Evolutionary conservation across 92 coral and sea anemone genomes (phyloP), one percentile per base, ranked within the genome.

Genomic region (Paragorgia papillata): DNA sequence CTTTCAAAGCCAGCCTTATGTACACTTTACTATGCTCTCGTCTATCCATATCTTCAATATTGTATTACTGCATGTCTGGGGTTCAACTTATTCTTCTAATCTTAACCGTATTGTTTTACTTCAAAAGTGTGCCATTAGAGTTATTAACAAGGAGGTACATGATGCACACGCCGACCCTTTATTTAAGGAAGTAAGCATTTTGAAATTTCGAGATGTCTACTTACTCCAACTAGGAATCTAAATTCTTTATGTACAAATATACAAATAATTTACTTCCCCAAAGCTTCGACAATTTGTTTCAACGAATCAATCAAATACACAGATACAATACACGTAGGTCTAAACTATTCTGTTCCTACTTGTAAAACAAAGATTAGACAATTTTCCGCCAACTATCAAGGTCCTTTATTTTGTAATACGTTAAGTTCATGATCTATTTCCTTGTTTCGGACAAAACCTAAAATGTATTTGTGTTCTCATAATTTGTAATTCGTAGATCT

Each of bases 1-100:
- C n/a, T n/a, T n/a, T n/a, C n/a, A n/a, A n/a, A n/a, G n/a, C n/a
- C 63, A 48, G 62, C 78, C 78, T 71, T 39, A 26, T 25, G 30
- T 57, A 25, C 24, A 57, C 12, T 25, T 18, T 57, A 30, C 63
- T 19, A 4, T 57, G 14, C 15, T 25, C 28, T 25, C 29, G 10
- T 21, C 24, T n/a, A n/a, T n/a, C n/a, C n/a, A n/a, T n/a, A n/a
- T n/a, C n/a, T n/a, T n/a, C n/a, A n/a, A n/a, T n/a, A 57, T 30
- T 22, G 63, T 37, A 22, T 57, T 17, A 57, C 25, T 19, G 63
- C n/a, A n/a, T n/a, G n/a, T 57, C 19, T 57, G 63, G 63, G 63
- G 77, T 44, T 25, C 58, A 48, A 68, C 75, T 10, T 68, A 68
- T 68, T n/a, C 35, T 41, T 20, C 75, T 9, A 68, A 68, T 43